phyloP scores from a whole-genome alignment of 2,888 invertebrate species.

The Dichetophora obliterata region DNA sequence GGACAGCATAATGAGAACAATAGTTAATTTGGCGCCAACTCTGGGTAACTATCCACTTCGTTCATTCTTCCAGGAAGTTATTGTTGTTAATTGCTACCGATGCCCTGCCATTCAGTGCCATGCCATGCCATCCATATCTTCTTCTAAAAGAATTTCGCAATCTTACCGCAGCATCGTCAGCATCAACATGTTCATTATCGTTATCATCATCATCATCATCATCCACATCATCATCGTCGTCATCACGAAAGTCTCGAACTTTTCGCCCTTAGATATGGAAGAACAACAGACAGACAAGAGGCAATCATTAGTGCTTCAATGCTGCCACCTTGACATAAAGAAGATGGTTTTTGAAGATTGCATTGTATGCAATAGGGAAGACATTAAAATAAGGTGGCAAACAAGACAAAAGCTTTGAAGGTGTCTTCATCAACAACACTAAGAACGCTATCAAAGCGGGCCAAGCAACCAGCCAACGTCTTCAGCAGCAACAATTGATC shows the following conservation, averaged over 20 bases:
- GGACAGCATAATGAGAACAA: too few relatives aligned
- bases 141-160: conserved; percentile 13
- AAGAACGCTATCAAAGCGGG: not conserved
- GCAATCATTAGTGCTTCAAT: conserved; percentile 7
- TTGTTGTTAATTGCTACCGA: conserved; percentile 5
- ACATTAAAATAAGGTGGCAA: too few relatives aligned
- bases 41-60: not conserved
- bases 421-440: not conserved
- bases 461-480: not conserved
- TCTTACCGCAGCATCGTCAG: conserved; percentile 32
- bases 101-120: not conserved
- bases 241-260: conserved; percentile 4
- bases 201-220: too few relatives aligned
- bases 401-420: too few relatives aligned
- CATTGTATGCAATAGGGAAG: too few relatives aligned
- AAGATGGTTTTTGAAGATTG: too few relatives aligned
- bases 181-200: not conserved
- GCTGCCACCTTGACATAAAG: not conserved
- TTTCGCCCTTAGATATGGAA: conserved; percentile 25
- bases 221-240: too few relatives aligned
- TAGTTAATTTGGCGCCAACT: too few relatives aligned
- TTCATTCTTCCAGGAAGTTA: not conserved
- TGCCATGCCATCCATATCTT: conserved; percentile 11
- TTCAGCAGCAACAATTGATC: not conserved
- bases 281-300: conserved; percentile 13